These are phyloP conservation scores for Oophaga sylvatica DNA, from an alignment of 2,797 vertebrate species.

Conservation along the genomic window DNA sequence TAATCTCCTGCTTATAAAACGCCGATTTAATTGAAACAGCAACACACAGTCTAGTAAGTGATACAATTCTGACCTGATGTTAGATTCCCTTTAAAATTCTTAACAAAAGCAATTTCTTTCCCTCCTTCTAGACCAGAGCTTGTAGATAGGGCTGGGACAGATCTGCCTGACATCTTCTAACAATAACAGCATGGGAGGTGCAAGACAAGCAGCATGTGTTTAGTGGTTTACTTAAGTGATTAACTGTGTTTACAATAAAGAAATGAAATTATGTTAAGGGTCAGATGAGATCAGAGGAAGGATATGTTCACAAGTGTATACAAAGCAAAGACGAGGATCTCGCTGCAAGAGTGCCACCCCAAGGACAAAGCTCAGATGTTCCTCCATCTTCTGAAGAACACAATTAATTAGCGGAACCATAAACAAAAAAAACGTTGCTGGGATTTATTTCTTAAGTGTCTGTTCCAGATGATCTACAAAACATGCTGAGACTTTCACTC, in stretches of 20 bases:
- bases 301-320: neutral
- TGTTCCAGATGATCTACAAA: neutral
- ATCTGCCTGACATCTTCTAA: slow-evolving; percentile 25
- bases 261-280: slow-evolving; percentile 53
- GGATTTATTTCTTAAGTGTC: neutral
- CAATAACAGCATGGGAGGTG: slow-evolving; percentile 50
- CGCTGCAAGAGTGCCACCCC: slow-evolving; percentile 66
- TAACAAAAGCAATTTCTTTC: slow-evolving; percentile 30
- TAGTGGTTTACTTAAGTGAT: slow-evolving; percentile 59
- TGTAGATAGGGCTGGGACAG: slow-evolving; percentile 14
- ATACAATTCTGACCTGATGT: no score
- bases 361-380: slow-evolving; percentile 60
- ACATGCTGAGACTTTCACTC: no score
- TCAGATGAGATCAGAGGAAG: slow-evolving; percentile 42
- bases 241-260: slow-evolving; percentile 55
- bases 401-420: neutral
- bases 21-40: no score
- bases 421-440: neutral
- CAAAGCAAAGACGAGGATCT: neutral
- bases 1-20: no score
- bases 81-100: neutral
- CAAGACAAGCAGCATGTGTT: slow-evolving; percentile 50
- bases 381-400: neutral
- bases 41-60: no score
- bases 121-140: neutral